Evolutionary conservation across 2,888 invertebrate genomes (phyloP).

Genomic region (Meiosimyza platycephala): DNA sequence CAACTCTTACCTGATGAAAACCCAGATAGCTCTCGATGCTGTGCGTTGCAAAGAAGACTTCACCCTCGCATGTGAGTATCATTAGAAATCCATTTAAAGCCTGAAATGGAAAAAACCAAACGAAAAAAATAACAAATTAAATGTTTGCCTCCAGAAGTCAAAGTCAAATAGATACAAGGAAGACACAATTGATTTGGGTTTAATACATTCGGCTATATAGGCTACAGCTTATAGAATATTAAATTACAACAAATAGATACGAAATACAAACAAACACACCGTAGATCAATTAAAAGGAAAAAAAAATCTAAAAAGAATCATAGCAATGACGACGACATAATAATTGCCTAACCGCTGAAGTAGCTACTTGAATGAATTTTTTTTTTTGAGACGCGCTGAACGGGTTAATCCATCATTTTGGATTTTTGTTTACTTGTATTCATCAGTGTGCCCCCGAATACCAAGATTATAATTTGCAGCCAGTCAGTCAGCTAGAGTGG

Average conservation of each 20-base stretch:
- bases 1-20: slow-evolving; percentile 94
- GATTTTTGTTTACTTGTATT: background rate
- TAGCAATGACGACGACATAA: slow-evolving; percentile 34
- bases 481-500: too few species aligned
- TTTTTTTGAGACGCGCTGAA: slow-evolving; percentile 48
- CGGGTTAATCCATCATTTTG: slow-evolving; percentile 59
- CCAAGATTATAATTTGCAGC: too few species aligned
- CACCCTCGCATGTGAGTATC: slow-evolving; percentile 98
- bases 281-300: background rate
- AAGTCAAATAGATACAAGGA: slow-evolving; percentile 40
- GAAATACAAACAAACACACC: slow-evolving; percentile 3
- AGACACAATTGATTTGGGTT: slow-evolving; percentile 39
- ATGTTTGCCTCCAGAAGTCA: slow-evolving; percentile 37
- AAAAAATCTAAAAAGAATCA: background rate
- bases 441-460: background rate
- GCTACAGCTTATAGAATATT: background rate
- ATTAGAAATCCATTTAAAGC: slow-evolving; percentile 99
- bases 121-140: slow-evolving; percentile 50
- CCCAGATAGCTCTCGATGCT: slow-evolving; percentile 99
- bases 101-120: slow-evolving; percentile 70
- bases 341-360: slow-evolving; percentile 41
- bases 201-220: background rate
- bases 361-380: slow-evolving; percentile 35
- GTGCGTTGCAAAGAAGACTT: slow-evolving; percentile 99
- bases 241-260: background rate